Evolutionary conservation across 2,888 invertebrate species (phyloP).

Genomic region (Pandemis corylana): DNA sequence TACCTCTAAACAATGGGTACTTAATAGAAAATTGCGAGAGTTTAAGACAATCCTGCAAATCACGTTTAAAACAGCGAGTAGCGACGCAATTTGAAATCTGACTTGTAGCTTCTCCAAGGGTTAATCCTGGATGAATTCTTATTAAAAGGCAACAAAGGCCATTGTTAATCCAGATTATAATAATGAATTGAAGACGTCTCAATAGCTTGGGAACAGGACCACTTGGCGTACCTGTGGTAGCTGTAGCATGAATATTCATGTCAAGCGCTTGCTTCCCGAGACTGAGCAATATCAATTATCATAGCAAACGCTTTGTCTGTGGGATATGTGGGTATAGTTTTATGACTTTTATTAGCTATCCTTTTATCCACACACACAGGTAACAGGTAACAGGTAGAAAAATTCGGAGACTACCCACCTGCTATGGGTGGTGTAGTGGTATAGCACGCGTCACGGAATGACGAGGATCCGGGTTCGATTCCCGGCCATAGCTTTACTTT

Average conservation of each 20-base stretch:
- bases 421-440: too few species aligned
- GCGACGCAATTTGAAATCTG: conserved; percentile 35
- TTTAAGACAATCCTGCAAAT: conserved; percentile 19
- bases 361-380: too few species aligned
- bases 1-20: not conserved
- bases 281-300: conserved; percentile 49
- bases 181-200: conserved; percentile 50
- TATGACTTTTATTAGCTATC: conserved; percentile 23
- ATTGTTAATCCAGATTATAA: conserved; percentile 43
- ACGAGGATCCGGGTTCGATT: too few species aligned
- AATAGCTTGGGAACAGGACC: conserved; percentile 42
- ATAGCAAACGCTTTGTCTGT: conserved; percentile 36
- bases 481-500: too few species aligned
- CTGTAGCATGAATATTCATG: conserved; percentile 54
- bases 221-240: conserved; percentile 45
- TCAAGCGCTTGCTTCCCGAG: conserved; percentile 43
- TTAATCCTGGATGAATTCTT: conserved; percentile 24
- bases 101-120: conserved; percentile 32
- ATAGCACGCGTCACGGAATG: too few species aligned
- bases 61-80: conserved; percentile 20
- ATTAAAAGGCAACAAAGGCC: conserved; percentile 40
- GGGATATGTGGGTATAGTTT: conserved; percentile 21
- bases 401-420: too few species aligned
- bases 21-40: not conserved
- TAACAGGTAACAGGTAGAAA: too few species aligned